Conservation (phyloP, 2,888 invertebrate genomes). For the Acleris emargana region DNA sequence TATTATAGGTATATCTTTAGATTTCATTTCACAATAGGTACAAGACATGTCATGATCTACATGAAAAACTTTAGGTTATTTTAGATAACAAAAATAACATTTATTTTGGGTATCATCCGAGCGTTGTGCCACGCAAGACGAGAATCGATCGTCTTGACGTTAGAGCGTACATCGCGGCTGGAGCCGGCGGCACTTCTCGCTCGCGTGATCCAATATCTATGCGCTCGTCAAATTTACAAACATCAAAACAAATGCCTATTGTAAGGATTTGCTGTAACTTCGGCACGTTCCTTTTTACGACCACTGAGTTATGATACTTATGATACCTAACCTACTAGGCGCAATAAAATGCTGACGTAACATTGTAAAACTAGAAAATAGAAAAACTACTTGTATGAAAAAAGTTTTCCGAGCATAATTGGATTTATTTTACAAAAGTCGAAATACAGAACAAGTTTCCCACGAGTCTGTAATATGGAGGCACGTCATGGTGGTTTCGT, state of each 20-base stretch:
- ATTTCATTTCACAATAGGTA: too few relatives aligned
- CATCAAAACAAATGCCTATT: conserved; percentile 52
- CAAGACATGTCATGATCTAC: too few relatives aligned
- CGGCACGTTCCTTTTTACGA: conserved; percentile 40
- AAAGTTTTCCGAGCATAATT: conserved; percentile 45
- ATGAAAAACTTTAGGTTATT: too few relatives aligned
- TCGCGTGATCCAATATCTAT: conserved; percentile 52
- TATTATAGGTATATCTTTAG: too few relatives aligned
- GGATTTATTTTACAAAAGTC: conserved; percentile 40
- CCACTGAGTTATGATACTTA: conserved; percentile 9
- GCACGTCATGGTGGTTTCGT: conserved; percentile 45
- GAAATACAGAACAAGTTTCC: conserved; percentile 37
- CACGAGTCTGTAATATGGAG: conserved; percentile 42
- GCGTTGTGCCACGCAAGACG: conserved; percentile 1
- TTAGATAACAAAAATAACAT: background rate
- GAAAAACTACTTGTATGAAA: conserved; percentile 41
- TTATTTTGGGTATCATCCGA: conserved; percentile 9
- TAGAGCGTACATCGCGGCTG: conserved; percentile 1
- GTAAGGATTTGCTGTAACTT: conserved; percentile 55
- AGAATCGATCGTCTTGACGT: conserved; percentile 25
- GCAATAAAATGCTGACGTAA: conserved; percentile 8
- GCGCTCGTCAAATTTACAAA: conserved; percentile 56
- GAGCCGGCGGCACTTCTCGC: conserved; percentile 51
- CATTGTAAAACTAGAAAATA: conserved; percentile 22
- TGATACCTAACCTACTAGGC: conserved; percentile 1